These are phyloP conservation scores for Rhyacichthys aspro DNA, from an alignment of 2,797 vertebrate genomes.

Conservation along the genomic window DNA sequence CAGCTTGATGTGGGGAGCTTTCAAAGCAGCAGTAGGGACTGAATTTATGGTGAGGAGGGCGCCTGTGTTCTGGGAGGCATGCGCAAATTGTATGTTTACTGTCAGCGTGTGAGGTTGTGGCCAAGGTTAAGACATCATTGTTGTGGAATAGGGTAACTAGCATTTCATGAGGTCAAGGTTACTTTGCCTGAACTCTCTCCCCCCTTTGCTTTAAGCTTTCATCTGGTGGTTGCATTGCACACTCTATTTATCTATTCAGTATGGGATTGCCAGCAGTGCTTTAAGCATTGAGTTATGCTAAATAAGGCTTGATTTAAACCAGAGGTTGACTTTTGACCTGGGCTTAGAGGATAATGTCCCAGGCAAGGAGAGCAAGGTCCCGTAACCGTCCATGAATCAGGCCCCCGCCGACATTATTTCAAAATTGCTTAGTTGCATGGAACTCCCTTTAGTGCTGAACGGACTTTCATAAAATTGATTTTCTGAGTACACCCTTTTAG, in stretches of 20 bases:
- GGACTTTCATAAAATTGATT: constrained; percentile 99
- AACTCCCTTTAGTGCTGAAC: constrained; percentile 95
- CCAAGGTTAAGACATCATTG: constrained; percentile 54
- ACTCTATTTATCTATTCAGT: constrained; percentile 78
- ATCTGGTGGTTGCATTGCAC: constrained; percentile 47
- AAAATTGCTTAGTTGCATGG: constrained; percentile 97
- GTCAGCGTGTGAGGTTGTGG: constrained; percentile 56
- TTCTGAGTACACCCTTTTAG: constrained; percentile 98
- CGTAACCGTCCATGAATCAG: constrained; percentile 91
- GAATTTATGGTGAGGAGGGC: constrained; percentile 63
- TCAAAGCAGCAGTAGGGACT: constrained; percentile 74
- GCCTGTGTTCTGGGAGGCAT: constrained; percentile 52
- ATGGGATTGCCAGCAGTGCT: constrained; percentile 68
- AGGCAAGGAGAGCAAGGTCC: constrained; percentile 88
- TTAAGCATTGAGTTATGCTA: constrained; percentile 82
- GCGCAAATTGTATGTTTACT: constrained; percentile 60
- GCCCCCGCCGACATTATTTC: constrained; percentile 89
- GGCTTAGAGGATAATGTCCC: constrained; percentile 88
- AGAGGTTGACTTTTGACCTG: constrained; percentile 86
- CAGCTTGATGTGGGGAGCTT: constrained; percentile 67
- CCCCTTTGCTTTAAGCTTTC: constrained; percentile 56
- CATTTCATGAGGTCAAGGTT: constrained; percentile 67
- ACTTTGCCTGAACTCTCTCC: constrained; percentile 64
- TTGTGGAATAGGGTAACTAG: constrained; percentile 51
- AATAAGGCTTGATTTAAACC: constrained; percentile 85